Evolutionary conservation across 1,140 invertebrate species (phyloP).

Genomic region (Neomicropteryx cornuta): DNA sequence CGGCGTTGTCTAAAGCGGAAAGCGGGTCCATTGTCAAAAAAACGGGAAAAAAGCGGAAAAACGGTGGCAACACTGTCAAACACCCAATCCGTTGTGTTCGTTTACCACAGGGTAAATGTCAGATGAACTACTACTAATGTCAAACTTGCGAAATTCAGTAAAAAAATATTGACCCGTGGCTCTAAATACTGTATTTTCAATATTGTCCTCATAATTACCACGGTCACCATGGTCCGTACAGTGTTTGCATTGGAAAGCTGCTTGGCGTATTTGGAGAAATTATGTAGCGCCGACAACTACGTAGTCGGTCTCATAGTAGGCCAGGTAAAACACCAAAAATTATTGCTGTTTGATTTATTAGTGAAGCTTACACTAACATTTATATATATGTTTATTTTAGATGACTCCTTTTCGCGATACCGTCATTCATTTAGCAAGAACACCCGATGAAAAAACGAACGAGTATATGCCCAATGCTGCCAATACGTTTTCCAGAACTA

Average conservation of each 20-base stretch:
- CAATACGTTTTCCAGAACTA: conserved; percentile 19
- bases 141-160: no score
- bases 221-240: conserved; percentile 35
- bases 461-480: conserved; percentile 19
- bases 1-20: no score
- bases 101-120: no score
- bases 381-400: conserved; percentile 24
- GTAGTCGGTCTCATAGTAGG: conserved; percentile 55
- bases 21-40: no score
- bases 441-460: conserved; percentile 43
- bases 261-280: conserved; percentile 35
- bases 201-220: no score
- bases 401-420: conserved; percentile 49
- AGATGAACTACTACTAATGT: no score
- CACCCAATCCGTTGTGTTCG: no score
- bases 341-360: conserved; percentile 9
- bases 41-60: no score
- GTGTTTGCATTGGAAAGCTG: conserved; percentile 34
- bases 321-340: conserved; percentile 39
- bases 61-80: no score
- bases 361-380: conserved; percentile 2
- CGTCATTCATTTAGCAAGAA: conserved; percentile 60
- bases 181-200: no score
- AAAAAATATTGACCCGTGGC: no score
- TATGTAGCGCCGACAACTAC: conserved; percentile 39